A percentile compares a stretch with the other conserved stretches of the same genome.
Evolutionary conservation across 2,113 vertebrate genomes (phyloP).

Genomic region (Alosa alosa): DNA sequence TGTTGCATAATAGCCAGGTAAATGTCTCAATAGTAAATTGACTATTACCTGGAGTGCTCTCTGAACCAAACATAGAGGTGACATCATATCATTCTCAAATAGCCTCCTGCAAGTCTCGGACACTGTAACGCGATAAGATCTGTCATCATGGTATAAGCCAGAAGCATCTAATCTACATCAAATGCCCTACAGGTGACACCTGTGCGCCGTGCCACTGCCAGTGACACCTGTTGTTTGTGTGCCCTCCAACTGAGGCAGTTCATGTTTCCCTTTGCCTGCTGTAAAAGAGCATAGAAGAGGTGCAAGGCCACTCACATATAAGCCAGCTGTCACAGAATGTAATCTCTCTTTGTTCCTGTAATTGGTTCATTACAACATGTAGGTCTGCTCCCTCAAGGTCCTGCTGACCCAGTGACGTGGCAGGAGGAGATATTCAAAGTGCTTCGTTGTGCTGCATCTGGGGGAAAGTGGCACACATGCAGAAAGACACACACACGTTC

Average conservation of each 20-base stretch:
- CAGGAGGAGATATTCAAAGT: not conserved
- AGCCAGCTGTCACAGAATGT: conserved; percentile 37
- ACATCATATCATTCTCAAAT: not conserved
- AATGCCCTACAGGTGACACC: conserved; percentile 43
- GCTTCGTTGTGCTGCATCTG: not conserved
- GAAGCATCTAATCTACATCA: conserved; percentile 1
- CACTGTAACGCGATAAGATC: not conserved
- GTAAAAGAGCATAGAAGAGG: not conserved
- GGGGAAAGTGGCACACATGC: not conserved
- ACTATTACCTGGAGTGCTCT: not conserved
- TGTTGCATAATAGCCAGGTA: not conserved
- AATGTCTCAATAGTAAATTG: not conserved
- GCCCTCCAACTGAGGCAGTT: conserved; percentile 36
- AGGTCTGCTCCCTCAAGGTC: conserved; percentile 42
- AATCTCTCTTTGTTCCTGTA: conserved; percentile 44
- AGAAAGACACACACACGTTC: not conserved
- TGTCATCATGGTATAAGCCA: not conserved
- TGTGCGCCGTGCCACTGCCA: conserved; percentile 22
- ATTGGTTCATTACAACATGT: conserved; percentile 50
- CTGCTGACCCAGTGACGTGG: not conserved
- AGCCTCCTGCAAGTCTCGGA: not conserved
- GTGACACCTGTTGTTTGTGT: conserved; percentile 69
- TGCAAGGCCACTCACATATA: conserved; percentile 15
- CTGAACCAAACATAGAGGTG: not conserved
- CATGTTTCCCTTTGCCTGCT: conserved; percentile 51